These are phyloP conservation scores for Aix galericulata DNA, from an alignment of 2,113 vertebrate genomes.

Conservation along the genomic window DNA sequence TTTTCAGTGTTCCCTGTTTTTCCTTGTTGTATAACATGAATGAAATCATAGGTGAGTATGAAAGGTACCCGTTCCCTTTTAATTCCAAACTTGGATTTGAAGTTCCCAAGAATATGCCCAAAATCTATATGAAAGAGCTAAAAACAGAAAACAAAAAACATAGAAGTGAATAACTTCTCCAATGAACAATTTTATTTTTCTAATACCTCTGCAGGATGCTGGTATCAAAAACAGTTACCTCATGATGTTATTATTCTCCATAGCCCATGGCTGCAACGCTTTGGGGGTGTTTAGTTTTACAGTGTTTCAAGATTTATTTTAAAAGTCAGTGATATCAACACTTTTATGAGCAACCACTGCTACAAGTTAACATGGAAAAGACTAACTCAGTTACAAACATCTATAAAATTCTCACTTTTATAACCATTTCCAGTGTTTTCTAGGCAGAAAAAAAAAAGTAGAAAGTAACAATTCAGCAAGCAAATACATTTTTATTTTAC, in stretches of 20 bases:
- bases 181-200: neutral
- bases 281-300: neutral
- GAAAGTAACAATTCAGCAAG: neutral
- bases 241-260: neutral
- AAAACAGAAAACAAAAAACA: neutral
- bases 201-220: neutral
- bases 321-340: neutral
- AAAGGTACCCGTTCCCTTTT: conserved; percentile 98
- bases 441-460: neutral
- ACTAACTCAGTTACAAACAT: neutral
- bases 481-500: neutral
- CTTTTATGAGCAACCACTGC: neutral
- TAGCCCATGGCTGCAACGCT: neutral
- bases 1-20: conserved; percentile 97
- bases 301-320: neutral
- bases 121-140: conserved; percentile 99
- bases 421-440: neutral
- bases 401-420: neutral
- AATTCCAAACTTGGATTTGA: conserved; percentile 99
- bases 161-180: neutral
- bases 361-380: neutral
- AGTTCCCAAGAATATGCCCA: conserved; percentile 98
- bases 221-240: neutral
- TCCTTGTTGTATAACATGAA: conserved; percentile 98
- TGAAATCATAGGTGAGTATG: conserved; percentile 99